phyloP scores from a whole-genome alignment of 2,888 invertebrate species.

The Lasioglossum oenotherae region DNA sequence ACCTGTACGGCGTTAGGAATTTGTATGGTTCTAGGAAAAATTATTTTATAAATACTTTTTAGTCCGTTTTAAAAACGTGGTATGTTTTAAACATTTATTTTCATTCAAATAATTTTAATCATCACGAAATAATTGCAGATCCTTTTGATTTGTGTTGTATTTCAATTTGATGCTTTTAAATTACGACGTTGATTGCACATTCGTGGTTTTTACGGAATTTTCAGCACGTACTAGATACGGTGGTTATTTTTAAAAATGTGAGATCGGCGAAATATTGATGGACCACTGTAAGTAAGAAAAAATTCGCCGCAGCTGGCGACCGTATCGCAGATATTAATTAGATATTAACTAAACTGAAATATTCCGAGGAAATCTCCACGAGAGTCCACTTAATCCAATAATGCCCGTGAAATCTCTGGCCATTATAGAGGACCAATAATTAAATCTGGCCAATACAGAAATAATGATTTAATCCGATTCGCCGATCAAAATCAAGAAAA shows the following conservation, averaged over 20 bases:
- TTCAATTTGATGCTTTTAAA: neutral
- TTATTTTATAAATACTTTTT: too few species aligned
- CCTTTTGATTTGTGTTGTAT: neutral
- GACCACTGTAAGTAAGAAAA: conserved; percentile 16
- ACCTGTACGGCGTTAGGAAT: too few species aligned
- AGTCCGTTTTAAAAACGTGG: too few species aligned
- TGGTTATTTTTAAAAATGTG: neutral
- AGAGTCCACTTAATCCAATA: neutral
- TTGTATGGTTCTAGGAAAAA: too few species aligned
- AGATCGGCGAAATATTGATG: neutral
- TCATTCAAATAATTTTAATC: too few species aligned
- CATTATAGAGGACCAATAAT: neutral
- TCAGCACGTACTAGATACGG: neutral
- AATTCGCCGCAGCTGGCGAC: conserved; percentile 16
- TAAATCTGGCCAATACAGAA: neutral
- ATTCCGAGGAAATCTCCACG: conserved; percentile 6
- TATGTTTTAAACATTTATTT: too few species aligned
- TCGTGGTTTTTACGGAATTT: neutral
- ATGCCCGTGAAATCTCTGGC: conserved; percentile 3
- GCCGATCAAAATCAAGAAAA: conserved; percentile 3
- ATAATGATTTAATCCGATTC: neutral
- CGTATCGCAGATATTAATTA: conserved; percentile 18
- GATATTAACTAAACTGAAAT: conserved; percentile 2
- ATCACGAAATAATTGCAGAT: neutral
- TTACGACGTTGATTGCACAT: neutral